phyloP scores from a whole-genome alignment of 1,140 invertebrate species.

The Pachyrhynchus sulphureomaculatus region DNA sequence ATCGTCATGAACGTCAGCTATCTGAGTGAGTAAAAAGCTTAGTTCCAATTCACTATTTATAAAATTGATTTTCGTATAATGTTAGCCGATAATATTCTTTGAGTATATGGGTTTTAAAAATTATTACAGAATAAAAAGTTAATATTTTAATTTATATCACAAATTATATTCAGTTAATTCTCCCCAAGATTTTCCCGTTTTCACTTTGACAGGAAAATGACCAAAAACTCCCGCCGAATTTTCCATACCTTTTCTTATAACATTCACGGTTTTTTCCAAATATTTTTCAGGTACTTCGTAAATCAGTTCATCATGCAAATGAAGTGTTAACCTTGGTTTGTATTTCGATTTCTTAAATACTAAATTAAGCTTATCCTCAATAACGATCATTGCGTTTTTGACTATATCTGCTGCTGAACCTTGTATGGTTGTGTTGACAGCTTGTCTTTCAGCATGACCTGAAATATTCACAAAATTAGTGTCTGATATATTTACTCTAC shows the following conservation, averaged over 20 bases:
- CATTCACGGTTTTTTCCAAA: conserved; percentile 61
- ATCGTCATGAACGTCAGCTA: no score
- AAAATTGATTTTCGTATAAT: no score
- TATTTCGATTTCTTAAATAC: conserved; percentile 47
- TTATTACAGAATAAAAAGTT: no score
- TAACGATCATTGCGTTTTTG: conserved; percentile 84
- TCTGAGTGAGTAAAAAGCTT: no score
- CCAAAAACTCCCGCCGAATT: conserved; percentile 70
- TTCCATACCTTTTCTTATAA: conserved; percentile 82
- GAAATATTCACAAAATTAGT: no score
- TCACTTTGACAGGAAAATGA: conserved; percentile 83
- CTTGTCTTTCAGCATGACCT: conserved; percentile 92
- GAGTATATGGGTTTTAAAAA: no score
- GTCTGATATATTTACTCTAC: no score
- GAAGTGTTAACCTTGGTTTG: conserved; percentile 71
- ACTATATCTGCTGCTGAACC: conserved; percentile 94
- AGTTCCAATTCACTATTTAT: no score
- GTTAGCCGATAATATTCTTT: no score
- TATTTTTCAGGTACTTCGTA: conserved; percentile 78
- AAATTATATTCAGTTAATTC: conserved; percentile 50
- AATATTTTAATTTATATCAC: neutral
- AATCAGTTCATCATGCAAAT: conserved; percentile 95
- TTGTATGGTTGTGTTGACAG: conserved; percentile 92
- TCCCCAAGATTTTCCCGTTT: conserved; percentile 81
- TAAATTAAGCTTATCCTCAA: conserved; percentile 61